Conservation (phyloP, 2,888 invertebrate genomes). For the Drosophila sordidula region DNA sequence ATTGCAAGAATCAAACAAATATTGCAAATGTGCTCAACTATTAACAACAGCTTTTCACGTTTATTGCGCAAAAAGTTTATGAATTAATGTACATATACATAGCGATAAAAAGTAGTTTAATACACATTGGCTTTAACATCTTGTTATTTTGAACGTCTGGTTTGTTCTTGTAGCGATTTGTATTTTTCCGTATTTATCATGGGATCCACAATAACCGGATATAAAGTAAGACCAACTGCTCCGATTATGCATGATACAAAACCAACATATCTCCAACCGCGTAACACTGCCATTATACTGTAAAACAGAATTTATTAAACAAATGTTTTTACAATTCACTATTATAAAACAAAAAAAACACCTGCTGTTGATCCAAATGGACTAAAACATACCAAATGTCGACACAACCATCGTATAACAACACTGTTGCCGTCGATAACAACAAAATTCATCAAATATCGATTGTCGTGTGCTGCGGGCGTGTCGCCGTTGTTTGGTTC, state of each 20-base stretch:
- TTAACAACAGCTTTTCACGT: conserved; percentile 11
- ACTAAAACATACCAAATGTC: conserved; percentile 35
- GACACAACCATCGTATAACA: not conserved
- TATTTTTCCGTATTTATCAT: conserved; percentile 88
- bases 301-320: conserved; percentile 25
- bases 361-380: conserved; percentile 44
- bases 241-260: conserved; percentile 87
- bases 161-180: conserved; percentile 62
- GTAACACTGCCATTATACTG: conserved; percentile 81
- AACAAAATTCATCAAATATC: conserved; percentile 1
- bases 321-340: conserved; percentile 8
- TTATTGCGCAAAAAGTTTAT: conserved; percentile 14
- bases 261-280: conserved; percentile 87
- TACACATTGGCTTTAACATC: conserved; percentile 6
- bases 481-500: conserved; percentile 64
- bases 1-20: not conserved
- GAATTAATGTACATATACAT: conserved; percentile 1
- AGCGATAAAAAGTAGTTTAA: not conserved
- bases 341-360: conserved; percentile 63
- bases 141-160: conserved; percentile 45
- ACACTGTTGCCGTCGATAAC: conserved; percentile 9
- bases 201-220: conserved; percentile 88
- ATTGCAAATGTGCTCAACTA: not conserved
- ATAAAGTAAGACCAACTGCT: conserved; percentile 86
- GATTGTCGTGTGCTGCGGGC: conserved; percentile 49